Evolutionary conservation across 2,113 vertebrate species (phyloP).

Genomic region (Uria aalge): DNA sequence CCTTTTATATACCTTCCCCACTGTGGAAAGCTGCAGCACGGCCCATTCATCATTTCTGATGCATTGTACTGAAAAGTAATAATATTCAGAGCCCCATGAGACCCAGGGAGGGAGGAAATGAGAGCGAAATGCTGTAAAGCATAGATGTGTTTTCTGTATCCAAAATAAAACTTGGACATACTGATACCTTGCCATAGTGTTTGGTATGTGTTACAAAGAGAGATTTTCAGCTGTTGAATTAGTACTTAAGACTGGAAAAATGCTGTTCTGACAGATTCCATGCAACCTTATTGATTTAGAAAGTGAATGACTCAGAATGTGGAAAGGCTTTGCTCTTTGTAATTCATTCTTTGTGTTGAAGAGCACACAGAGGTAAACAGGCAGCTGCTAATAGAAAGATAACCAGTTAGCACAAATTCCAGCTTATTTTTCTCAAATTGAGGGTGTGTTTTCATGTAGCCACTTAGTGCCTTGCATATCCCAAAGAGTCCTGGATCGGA

Average conservation of each 20-base stretch:
- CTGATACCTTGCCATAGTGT: slow-evolving; percentile 15
- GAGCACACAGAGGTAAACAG: not conserved
- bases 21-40: not conserved
- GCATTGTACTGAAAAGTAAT: not conserved
- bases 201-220: slow-evolving; percentile 15
- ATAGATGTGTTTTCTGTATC: slow-evolving; percentile 22
- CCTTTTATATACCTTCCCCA: not conserved
- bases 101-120: not conserved
- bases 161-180: slow-evolving; percentile 46
- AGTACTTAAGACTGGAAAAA: not conserved
- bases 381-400: not conserved
- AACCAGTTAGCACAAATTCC: not conserved
- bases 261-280: slow-evolving; percentile 14
- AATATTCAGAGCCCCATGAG: not conserved
- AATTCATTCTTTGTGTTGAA: not conserved
- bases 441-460: not conserved
- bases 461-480: not conserved
- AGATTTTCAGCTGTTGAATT: slow-evolving; percentile 32
- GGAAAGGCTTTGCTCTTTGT: not conserved
- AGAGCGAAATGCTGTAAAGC: not conserved
- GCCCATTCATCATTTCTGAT: not conserved
- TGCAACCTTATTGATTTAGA: not conserved
- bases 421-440: not conserved
- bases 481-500: not conserved
- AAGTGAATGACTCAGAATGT: not conserved